A percentile compares a stretch with the other conserved stretches of the same genome.
These are phyloP conservation scores for Palythoa grandis DNA, from an alignment of 92 coral and sea anemone species.

Conservation along the genomic window DNA sequence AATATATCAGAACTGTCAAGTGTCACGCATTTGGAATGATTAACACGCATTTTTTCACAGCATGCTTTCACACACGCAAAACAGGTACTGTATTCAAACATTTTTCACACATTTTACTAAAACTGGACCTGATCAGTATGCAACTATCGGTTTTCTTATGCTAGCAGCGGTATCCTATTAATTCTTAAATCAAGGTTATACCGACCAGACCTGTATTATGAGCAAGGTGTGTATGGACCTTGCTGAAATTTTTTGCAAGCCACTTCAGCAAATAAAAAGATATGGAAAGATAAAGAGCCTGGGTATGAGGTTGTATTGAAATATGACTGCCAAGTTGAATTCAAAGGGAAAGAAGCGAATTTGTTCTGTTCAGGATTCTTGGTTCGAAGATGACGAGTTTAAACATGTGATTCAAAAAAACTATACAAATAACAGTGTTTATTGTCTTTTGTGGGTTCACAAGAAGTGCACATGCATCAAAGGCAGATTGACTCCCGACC, in stretches of 20 bases:
- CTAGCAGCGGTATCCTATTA: background rate
- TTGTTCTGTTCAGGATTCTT: background rate
- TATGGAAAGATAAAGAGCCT: background rate
- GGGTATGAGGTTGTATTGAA: too few relatives aligned
- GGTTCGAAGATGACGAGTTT: background rate
- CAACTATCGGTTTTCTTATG: background rate
- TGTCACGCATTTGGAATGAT: background rate
- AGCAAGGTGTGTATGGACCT: background rate
- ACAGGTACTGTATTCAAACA: background rate
- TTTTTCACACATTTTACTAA: background rate
- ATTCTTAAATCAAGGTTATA: conserved; percentile 1
- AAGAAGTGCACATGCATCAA: too few relatives aligned
- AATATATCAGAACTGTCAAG: background rate
- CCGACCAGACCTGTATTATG: background rate
- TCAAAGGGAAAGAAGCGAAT: too few relatives aligned
- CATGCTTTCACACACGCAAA: background rate
- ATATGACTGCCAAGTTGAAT: background rate
- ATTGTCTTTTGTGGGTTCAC: too few relatives aligned
- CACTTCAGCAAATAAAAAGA: background rate
- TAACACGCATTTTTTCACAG: background rate
- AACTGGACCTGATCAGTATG: background rate
- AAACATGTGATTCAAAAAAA: background rate
- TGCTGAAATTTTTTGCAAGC: background rate
- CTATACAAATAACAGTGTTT: too few relatives aligned
- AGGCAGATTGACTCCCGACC: too few relatives aligned